Evolutionary conservation across 2,888 invertebrate species (phyloP).

Genomic region (Chloromyia formosa): DNA sequence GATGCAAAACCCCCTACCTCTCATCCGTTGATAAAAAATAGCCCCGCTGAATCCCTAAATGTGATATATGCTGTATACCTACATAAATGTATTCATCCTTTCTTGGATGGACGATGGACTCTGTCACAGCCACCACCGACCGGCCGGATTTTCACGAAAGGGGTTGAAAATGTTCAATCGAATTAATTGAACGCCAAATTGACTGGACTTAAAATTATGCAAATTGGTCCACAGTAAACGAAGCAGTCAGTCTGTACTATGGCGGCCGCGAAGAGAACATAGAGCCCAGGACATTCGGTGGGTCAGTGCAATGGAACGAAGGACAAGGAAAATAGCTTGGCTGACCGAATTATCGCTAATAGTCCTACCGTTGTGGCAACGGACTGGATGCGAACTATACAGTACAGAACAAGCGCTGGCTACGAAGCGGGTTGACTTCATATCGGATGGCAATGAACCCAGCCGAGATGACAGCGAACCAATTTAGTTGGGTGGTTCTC

Average conservation of each 20-base stretch:
- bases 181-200: conserved; percentile 49
- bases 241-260: background rate
- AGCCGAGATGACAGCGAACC: background rate
- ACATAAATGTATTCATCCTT: background rate
- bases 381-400: background rate
- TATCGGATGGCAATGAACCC: background rate
- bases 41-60: conserved; percentile 8
- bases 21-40: background rate
- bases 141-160: conserved; percentile 10
- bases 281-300: background rate
- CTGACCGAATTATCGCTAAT: conserved; percentile 7
- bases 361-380: background rate
- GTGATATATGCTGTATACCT: background rate
- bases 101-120: background rate
- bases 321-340: background rate
- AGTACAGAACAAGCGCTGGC: too few species aligned
- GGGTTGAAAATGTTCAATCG: conserved; percentile 46
- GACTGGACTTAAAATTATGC: conserved; percentile 48
- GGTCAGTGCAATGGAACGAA: background rate
- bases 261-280: too few species aligned
- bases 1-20: conserved; percentile 20
- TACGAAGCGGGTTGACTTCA: too few species aligned
- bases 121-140: background rate
- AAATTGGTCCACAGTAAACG: conserved; percentile 41
- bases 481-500: conserved; percentile 10